phyloP scores from a whole-genome alignment of 2,888 invertebrate species.

The Ganaspis brasiliensis region DNA sequence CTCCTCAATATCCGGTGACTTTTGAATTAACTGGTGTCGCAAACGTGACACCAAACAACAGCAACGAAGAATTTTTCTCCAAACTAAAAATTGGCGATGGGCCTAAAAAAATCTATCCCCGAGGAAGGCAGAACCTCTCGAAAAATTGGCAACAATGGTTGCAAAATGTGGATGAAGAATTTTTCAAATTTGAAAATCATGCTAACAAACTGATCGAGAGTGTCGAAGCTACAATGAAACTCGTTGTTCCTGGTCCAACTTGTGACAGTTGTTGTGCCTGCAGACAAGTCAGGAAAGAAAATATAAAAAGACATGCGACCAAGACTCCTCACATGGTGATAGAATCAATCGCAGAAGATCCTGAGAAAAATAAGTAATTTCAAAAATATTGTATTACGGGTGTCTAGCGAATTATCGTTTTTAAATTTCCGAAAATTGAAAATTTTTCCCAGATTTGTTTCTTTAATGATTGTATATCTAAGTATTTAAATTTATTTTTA shows the following conservation, averaged over 20 bases:
- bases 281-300: conserved; percentile 69
- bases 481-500: too few relatives aligned
- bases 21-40: conserved; percentile 66
- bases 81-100: conserved; percentile 60
- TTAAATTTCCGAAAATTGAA: too few relatives aligned
- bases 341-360: conserved; percentile 65
- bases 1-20: conserved; percentile 59
- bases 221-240: conserved; percentile 64
- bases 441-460: too few relatives aligned
- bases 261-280: conserved; percentile 75
- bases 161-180: conserved; percentile 70
- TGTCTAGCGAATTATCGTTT: too few relatives aligned
- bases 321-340: conserved; percentile 68
- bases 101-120: conserved; percentile 63
- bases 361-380: conserved; percentile 62
- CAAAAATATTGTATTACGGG: background rate
- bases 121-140: conserved; percentile 72
- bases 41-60: conserved; percentile 66
- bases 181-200: conserved; percentile 63
- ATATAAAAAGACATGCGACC: conserved; percentile 64
- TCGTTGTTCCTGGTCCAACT: conserved; percentile 61
- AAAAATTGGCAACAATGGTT: conserved; percentile 74
- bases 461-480: too few relatives aligned
- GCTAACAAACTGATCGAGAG: conserved; percentile 69
- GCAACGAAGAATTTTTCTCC: conserved; percentile 69